These are phyloP conservation scores for Lysandra bellargus DNA, from an alignment of 2,888 invertebrate species.

Conservation along the genomic window DNA sequence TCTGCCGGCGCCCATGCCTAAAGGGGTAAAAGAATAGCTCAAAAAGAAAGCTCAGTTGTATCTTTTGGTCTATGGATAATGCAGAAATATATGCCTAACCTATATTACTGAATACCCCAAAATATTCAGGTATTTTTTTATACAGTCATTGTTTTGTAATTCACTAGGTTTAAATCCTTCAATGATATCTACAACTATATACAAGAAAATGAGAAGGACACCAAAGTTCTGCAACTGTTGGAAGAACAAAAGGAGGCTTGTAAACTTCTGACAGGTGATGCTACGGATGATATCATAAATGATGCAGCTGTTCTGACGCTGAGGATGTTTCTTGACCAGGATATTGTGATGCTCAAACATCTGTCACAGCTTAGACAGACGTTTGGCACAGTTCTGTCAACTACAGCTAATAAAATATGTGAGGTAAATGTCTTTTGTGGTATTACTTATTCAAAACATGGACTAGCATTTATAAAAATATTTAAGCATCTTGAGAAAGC, in stretches of 20 bases:
- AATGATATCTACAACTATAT: slow-evolving; percentile 71
- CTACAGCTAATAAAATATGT: slow-evolving; percentile 80
- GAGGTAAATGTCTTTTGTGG: slow-evolving; percentile 56
- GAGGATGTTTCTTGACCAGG: slow-evolving; percentile 81
- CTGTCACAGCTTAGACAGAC: slow-evolving; percentile 78
- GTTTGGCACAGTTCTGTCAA: slow-evolving; percentile 80
- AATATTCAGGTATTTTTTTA: neutral
- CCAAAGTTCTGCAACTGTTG: slow-evolving; percentile 57
- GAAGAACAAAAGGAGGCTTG: slow-evolving; percentile 57
- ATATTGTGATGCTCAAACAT: slow-evolving; percentile 80
- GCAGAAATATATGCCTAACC: no score
- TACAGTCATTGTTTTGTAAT: neutral
- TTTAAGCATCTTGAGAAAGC: no score
- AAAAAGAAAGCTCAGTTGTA: no score
- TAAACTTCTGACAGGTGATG: slow-evolving; percentile 76
- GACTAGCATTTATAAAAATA: no score
- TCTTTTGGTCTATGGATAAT: no score
- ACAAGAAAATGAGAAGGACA: slow-evolving; percentile 57
- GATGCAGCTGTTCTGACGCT: slow-evolving; percentile 83
- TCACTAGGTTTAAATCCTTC: slow-evolving; percentile 71
- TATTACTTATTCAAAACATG: neutral
- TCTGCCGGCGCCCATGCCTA: no score
- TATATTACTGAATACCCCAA: no score
- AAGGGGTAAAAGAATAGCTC: no score
- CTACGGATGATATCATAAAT: slow-evolving; percentile 80